Evolutionary conservation across 2,113 vertebrate species (phyloP).

Genomic region (Melanocharis versteri): DNA sequence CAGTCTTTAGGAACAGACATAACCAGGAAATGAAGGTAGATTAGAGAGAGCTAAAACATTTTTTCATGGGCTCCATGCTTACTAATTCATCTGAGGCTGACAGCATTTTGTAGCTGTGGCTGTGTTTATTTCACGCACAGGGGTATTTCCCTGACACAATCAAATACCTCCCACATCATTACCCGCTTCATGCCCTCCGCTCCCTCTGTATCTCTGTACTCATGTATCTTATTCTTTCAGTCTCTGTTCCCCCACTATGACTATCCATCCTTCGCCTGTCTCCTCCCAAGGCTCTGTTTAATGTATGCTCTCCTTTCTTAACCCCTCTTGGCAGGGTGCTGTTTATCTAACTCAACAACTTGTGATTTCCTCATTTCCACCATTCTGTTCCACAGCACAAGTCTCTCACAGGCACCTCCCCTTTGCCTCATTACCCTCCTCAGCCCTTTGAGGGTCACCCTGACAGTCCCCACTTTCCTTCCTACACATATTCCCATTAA

Average conservation of each 20-base stretch:
- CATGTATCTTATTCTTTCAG: neutral
- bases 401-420: neutral
- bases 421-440: neutral
- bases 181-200: neutral
- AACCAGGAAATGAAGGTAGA: neutral
- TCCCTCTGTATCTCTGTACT: neutral
- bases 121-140: neutral
- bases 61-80: neutral
- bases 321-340: neutral
- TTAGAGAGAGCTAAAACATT: neutral
- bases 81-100: neutral
- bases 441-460: neutral
- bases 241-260: neutral
- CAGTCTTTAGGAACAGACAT: neutral
- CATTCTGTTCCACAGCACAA: neutral
- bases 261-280: neutral
- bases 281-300: neutral
- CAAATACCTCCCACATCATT: too few species aligned
- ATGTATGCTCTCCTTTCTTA: neutral
- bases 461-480: neutral
- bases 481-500: neutral
- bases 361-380: neutral
- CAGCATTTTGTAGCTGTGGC: neutral
- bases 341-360: neutral
- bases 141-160: neutral